Percentiles rank a stretch among this genome's conserved stretches.
phyloP scores from a whole-genome alignment of 2,113 vertebrate species.

The Malurus cyaneus region DNA sequence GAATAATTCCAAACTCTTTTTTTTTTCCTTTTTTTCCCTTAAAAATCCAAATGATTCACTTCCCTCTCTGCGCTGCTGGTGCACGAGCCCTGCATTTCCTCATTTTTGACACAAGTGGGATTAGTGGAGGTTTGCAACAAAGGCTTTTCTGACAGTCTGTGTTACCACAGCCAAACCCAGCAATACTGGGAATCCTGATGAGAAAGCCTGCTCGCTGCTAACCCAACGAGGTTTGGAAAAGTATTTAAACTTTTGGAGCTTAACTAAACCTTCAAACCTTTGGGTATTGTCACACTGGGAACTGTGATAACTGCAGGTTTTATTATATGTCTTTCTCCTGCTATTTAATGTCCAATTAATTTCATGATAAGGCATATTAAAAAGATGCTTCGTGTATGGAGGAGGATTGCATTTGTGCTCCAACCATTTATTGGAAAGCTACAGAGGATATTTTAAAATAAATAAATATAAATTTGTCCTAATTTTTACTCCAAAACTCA shows the following conservation, averaged over 20 bases:
- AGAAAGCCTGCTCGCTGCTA: neutral
- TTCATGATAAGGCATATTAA: conserved; percentile 65
- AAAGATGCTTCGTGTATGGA: conserved; percentile 55
- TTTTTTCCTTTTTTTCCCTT: neutral
- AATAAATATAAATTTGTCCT: conserved; percentile 27
- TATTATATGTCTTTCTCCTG: conserved; percentile 67
- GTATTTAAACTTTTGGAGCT: conserved; percentile 69
- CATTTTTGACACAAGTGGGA: conserved; percentile 60
- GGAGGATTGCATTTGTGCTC: conserved; percentile 45
- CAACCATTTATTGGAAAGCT: neutral
- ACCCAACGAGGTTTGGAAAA: conserved; percentile 62
- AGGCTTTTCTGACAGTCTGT: conserved; percentile 21
- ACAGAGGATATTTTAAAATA: conserved; percentile 21
- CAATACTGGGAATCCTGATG: conserved; percentile 58
- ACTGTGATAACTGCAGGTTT: conserved; percentile 52
- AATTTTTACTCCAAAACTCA: conserved; percentile 2
- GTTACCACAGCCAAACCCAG: conserved; percentile 12
- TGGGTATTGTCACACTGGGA: conserved; percentile 57
- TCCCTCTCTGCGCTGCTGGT: neutral
- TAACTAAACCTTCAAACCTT: conserved; percentile 68
- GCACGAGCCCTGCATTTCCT: conserved; percentile 36
- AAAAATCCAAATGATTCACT: conserved; percentile 8
- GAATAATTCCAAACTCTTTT: conserved; percentile 20
- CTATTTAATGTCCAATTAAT: conserved; percentile 72
- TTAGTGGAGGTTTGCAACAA: conserved; percentile 50